Evolutionary conservation across 2,888 invertebrate genomes (phyloP), one percentile per base, ranked within the genome.

Genomic region (Acleris emargana): DNA sequence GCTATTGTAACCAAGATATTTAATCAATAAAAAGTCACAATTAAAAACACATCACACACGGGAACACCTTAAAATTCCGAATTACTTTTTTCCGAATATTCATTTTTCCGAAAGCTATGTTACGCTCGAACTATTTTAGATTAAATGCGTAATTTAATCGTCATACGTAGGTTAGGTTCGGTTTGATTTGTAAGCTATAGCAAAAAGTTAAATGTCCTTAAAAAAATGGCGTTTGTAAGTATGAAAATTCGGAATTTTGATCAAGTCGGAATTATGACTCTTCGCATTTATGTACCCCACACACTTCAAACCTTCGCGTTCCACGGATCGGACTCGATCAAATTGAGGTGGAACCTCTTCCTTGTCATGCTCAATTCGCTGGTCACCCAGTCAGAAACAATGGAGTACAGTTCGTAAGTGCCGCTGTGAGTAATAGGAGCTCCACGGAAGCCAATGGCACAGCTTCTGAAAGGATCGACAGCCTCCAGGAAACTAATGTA

Each of bases 371-470:
- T 73, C 1, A 70, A 50, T 4, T 73, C 76, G 20, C 68, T 71
- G 16, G 78, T 77, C 2, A 43, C 22, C 0, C 52, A 58, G 20
- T 80, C 76, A 0, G 71, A 25, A 0, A 82, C 81, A 7, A 76
- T 52, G 2, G 84, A 82, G 16, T 77, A 28, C 6, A 87, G 68
- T 67, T 84, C 79, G 45, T 86, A 87, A 0, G 81, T 81, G 0
- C 86, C 86, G 51, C 79, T 77, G 45, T 72, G 67, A 0, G 67
- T 63, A 1, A 74, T 17, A 5, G 45, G 73, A 0, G 79, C 72
- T 5, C 77, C 76, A 5, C 68, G 63, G 68, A 87, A 81, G 0
- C 70, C 75, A 20, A 84, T 71, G 0, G 62, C 69, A 28, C 86
- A 86, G 18, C 72, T 64, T 0, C 71, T 73, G 66, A 81, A 84